Conservation (phyloP, 2,888 invertebrate species). For the Galerucella pusilla region DNA sequence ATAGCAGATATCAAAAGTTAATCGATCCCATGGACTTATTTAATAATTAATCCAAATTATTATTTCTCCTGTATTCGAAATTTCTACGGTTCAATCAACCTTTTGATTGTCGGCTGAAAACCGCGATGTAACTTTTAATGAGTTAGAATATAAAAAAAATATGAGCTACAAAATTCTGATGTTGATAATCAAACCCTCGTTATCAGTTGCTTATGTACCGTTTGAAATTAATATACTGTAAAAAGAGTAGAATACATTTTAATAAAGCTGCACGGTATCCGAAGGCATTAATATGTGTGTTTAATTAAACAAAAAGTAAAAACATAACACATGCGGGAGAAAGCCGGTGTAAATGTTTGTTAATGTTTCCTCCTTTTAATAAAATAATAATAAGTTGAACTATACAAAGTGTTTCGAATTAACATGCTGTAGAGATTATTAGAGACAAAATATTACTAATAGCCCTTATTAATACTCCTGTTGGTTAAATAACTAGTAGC, state of each 20-base stretch:
- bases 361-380: neutral
- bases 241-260: neutral
- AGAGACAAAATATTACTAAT: no score
- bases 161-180: neutral
- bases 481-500: neutral
- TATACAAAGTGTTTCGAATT: no score
- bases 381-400: neutral
- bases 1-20: no score
- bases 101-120: neutral
- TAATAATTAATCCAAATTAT: neutral
- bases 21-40: neutral
- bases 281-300: neutral
- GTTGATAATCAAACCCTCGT: slow-evolving; percentile 3
- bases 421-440: no score
- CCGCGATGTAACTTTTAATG: slow-evolving; percentile 12
- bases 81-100: neutral
- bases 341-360: neutral
- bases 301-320: neutral
- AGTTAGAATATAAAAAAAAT: neutral
- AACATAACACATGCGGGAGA: neutral
- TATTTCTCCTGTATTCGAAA: neutral
- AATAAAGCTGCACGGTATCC: neutral
- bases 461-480: no score
- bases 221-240: neutral
- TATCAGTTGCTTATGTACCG: neutral